A percentile compares a stretch with the other conserved stretches of the same genome.
Conservation (phyloP, 2,113 vertebrate species). For the Semnopithecus entellus region DNA sequence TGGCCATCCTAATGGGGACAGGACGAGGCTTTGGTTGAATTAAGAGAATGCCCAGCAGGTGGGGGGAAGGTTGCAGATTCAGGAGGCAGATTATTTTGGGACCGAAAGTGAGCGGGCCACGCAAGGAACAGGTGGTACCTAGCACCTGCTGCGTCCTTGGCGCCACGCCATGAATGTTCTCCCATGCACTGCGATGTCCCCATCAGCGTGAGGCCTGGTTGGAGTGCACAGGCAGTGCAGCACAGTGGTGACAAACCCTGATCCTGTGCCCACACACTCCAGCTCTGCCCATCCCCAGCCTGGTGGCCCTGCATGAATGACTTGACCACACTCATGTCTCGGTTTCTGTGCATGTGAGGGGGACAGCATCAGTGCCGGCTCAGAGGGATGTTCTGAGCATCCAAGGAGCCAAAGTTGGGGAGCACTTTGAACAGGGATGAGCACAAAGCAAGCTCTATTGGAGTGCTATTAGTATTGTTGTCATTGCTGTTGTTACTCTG, state of each 20-base stretch:
- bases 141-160: neutral
- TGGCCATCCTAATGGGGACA: neutral
- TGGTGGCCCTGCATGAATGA: rapidly evolving
- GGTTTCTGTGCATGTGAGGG: neutral
- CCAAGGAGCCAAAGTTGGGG: rapidly evolving
- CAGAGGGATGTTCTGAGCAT: rapidly evolving
- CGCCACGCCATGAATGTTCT: rapidly evolving
- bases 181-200: neutral
- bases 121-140: rapidly evolving
- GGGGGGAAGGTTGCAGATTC: neutral
- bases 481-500: rapidly evolving
- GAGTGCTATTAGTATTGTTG: rapidly evolving
- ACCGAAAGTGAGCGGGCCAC: rapidly evolving
- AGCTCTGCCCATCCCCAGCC: rapidly evolving
- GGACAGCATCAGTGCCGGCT: rapidly evolving
- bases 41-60: neutral
- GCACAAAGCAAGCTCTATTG: rapidly evolving
- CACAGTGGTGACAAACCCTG: rapidly evolving
- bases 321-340: rapidly evolving
- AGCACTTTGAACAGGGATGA: rapidly evolving
- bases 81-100: neutral
- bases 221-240: neutral
- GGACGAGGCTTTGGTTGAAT: conserved; percentile 67
- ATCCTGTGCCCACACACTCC: rapidly evolving
- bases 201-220: rapidly evolving